Percentiles rank a stretch among this genome's conserved stretches.
phyloP scores from a whole-genome alignment of 92 coral and sea anemone genomes.

The Zoanthus solanderi region DNA sequence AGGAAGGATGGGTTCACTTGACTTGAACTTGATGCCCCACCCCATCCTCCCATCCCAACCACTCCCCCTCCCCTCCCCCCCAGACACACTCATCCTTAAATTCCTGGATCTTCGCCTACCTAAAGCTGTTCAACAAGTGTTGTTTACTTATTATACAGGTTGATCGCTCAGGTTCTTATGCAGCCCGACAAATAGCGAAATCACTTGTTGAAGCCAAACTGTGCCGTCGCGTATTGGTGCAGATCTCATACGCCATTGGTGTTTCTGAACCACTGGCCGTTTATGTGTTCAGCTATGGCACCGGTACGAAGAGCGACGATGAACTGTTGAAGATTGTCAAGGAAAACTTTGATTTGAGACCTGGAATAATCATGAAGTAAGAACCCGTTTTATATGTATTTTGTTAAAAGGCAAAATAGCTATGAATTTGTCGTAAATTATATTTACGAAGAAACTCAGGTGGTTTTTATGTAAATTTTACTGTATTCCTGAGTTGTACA shows the following conservation, averaged over 20 bases:
- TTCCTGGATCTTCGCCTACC: too few species aligned
- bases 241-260: constrained; percentile 80
- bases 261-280: constrained; percentile 73
- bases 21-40: too few species aligned
- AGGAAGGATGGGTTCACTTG: too few species aligned
- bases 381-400: constrained; percentile 15
- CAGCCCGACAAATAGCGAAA: constrained; percentile 75
- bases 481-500: too few species aligned
- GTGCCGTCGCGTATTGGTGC: constrained; percentile 67
- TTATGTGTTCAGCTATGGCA: constrained; percentile 68
- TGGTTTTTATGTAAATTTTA: too few species aligned
- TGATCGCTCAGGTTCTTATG: constrained; percentile 78
- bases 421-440: too few species aligned
- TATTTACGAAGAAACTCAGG: too few species aligned
- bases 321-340: constrained; percentile 75
- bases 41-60: too few species aligned
- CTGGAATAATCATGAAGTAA: constrained; percentile 94
- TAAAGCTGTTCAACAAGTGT: too few species aligned
- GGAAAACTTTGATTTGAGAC: constrained; percentile 94
- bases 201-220: constrained; percentile 74
- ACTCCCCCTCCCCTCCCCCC: too few species aligned
- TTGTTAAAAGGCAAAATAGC: too few species aligned
- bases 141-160: constrained; percentile 44
- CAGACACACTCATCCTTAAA: too few species aligned
- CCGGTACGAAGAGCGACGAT: constrained; percentile 56